A percentile compares a stretch with the other conserved stretches of the same genome.
These are phyloP conservation scores for Muricea muricata DNA, from an alignment of 92 coral and sea anemone species.

Conservation along the genomic window DNA sequence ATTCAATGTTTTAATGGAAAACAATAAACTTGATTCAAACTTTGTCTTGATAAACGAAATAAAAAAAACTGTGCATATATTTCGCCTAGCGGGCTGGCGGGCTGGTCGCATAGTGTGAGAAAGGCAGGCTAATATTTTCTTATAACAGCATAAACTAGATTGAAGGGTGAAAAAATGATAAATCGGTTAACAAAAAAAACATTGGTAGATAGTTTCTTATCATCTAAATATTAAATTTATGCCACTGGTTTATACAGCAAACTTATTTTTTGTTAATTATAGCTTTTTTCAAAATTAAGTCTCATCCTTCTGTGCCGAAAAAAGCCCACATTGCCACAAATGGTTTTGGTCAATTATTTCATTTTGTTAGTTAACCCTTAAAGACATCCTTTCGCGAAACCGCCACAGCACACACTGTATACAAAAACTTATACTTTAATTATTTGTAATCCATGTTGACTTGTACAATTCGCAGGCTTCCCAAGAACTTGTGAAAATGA, in stretches of 20 bases:
- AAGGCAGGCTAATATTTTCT: no score
- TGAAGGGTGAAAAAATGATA: no score
- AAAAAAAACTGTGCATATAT: no score
- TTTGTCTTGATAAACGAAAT: no score
- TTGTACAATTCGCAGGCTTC: not conserved
- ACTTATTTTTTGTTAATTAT: not conserved
- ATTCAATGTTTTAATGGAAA: no score
- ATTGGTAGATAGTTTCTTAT: no score
- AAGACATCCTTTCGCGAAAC: not conserved
- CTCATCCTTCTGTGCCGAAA: not conserved
- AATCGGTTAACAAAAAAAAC: no score
- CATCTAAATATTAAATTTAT: no score
- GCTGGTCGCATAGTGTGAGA: no score
- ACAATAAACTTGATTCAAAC: no score
- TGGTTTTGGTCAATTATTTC: constrained; percentile 34
- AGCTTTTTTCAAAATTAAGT: not conserved
- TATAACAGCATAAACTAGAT: no score
- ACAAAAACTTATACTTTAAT: not conserved
- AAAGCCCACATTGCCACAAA: constrained; percentile 7
- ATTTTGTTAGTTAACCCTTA: constrained; percentile 14
- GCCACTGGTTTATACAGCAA: not conserved
- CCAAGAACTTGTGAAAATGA: not conserved
- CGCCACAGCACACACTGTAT: not conserved
- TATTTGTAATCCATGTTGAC: not conserved
- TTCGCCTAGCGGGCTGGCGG: no score